Percentiles rank a stretch among this genome's conserved stretches.
These are phyloP conservation scores for Gadopsis marmoratus DNA, from an alignment of 2,797 vertebrate genomes.

Conservation along the genomic window DNA sequence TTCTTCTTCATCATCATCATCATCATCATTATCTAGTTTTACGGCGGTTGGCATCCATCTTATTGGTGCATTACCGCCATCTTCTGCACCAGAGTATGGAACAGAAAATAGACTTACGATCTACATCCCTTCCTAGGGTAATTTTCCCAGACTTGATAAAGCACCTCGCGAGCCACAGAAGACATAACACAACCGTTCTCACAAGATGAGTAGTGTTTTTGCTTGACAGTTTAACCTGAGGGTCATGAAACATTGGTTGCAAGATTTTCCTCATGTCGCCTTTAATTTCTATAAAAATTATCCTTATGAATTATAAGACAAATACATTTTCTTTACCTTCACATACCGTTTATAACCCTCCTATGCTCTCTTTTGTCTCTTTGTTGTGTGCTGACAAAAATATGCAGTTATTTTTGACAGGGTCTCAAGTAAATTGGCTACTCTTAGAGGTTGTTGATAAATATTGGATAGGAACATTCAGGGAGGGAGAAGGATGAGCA, in stretches of 20 bases:
- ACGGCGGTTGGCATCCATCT: too few relatives aligned
- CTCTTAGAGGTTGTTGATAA: slow-evolving; percentile 49
- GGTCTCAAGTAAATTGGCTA: slow-evolving; percentile 54
- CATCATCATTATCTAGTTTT: too few relatives aligned
- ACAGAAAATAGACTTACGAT: too few relatives aligned
- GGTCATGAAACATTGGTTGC: not conserved
- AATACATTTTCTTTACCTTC: slow-evolving; percentile 20
- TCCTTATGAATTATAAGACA: not conserved
- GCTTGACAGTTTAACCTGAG: not conserved
- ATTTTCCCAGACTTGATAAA: slow-evolving; percentile 6
- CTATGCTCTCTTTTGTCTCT: not conserved
- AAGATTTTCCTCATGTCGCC: not conserved
- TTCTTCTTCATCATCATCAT: too few relatives aligned
- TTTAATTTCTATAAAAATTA: not conserved
- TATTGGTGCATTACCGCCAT: too few relatives aligned
- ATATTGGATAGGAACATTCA: slow-evolving; percentile 62
- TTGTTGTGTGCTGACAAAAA: slow-evolving; percentile 31
- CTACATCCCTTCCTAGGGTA: too few relatives aligned
- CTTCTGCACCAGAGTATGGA: too few relatives aligned
- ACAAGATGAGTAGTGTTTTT: not conserved
- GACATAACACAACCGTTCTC: not conserved
- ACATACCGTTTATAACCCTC: slow-evolving; percentile 9
- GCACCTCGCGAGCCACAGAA: not conserved
- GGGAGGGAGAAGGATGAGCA: slow-evolving; percentile 31
- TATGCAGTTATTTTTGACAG: slow-evolving; percentile 39